Evolutionary conservation across 2,797 vertebrate genomes (phyloP), one percentile per base, ranked within the genome.

Genomic region (Galagoides demidoff): DNA sequence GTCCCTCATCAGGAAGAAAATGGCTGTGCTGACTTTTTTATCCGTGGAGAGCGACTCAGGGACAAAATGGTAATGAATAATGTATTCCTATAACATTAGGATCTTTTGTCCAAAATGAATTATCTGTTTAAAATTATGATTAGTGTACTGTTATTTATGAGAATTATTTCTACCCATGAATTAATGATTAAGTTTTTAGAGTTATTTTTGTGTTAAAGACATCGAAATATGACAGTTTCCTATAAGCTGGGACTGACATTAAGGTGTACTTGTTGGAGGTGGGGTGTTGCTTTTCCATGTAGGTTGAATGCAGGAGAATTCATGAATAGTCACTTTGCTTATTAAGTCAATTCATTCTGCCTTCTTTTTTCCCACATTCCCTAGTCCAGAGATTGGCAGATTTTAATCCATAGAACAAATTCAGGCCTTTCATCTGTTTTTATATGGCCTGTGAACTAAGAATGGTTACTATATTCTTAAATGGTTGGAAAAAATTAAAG

Each of bases 21-120:
- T 98, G 95, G 98, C 97, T 99, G 99, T 98, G 98, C 99, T 97
- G 99, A 99, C 98, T 99, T 99, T 98, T 99, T 99, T 98, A 99
- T 99, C 98, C 99, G 99, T 98, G 99, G 99, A 97, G 99, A 99
- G 98, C 98, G 99, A 98, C 99, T 99, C 98, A 99, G 99, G 99
- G 99, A 99, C 99, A 99, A 99, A 99, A 98, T 99, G 99, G 99
- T 99, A 99, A 99, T 98, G 55, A 92, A 95, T 96, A 85, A 61
- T 93, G 25, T 96, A 85, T 84, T 85, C 25, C 25, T 95, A 13
- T 59, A 61, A 92, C 85, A 90, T 95, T 95, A 79, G 68, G 74
- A n/a, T 77, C 39, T 25, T 73, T 87, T 96, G 9, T 92, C 3
- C 52, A 85, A 90, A 90, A 61, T 45, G 73, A 59, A 34, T 89